Evolutionary conservation across 2,888 invertebrate genomes (phyloP).

Genomic region (Cryptophagus acutangulus): DNA sequence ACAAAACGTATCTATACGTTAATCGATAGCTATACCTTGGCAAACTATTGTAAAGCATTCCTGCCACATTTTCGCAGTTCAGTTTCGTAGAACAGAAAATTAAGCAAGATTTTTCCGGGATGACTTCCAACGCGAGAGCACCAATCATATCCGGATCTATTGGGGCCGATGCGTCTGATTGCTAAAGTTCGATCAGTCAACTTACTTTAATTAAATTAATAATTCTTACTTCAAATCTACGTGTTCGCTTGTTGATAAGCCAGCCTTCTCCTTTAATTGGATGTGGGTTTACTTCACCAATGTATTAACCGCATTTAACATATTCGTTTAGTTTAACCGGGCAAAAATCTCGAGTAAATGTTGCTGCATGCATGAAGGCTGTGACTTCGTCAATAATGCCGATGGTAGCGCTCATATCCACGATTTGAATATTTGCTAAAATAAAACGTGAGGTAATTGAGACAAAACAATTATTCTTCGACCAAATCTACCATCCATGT

Average conservation of each 20-base stretch:
- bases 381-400: conserved; percentile 82
- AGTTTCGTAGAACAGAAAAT: conserved; percentile 91
- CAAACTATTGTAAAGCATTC: no score
- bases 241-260: no score
- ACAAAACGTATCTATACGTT: conserved; percentile 1
- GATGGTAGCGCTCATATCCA: conserved; percentile 97
- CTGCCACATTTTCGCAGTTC: conserved; percentile 92
- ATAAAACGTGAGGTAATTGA: no score
- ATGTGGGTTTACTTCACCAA: no score
- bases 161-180: no score
- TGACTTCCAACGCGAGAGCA: conserved; percentile 74
- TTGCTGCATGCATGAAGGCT: conserved; percentile 72
- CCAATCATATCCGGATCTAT: conserved; percentile 83
- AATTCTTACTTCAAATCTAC: no score
- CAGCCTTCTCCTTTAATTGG: no score
- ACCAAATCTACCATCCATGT: conserved; percentile 63
- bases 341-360: conserved; percentile 80
- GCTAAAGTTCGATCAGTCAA: no score
- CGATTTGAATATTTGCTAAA: conserved; percentile 70
- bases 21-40: conserved; percentile 8
- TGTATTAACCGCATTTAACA: conserved; percentile 76
- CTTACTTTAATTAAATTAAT: no score
- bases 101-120: conserved; percentile 74
- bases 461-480: no score
- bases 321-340: conserved; percentile 83